Conservation (phyloP, 2,113 vertebrate genomes). For the Indri indri region DNA sequence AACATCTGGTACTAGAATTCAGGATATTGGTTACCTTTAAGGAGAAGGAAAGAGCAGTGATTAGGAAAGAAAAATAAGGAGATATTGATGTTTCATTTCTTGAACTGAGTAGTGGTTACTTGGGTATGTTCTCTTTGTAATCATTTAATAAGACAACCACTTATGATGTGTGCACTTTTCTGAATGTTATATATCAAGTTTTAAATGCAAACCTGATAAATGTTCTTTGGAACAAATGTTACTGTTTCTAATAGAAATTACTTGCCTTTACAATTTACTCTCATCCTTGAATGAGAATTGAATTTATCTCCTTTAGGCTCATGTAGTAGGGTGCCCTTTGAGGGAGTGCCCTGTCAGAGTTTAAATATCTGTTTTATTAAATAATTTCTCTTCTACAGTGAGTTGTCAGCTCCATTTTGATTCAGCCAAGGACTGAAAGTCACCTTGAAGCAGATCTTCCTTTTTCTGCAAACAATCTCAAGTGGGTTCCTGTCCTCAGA, state of each 20-base stretch:
- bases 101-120: background rate
- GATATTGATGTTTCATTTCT: background rate
- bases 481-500: background rate
- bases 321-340: background rate
- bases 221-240: background rate
- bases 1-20: background rate
- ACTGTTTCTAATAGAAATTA: background rate
- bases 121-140: background rate
- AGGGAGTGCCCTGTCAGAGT: background rate
- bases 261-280: background rate
- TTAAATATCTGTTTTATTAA: background rate
- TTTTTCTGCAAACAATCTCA: background rate
- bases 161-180: background rate
- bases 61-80: background rate
- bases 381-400: background rate
- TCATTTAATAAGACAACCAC: background rate
- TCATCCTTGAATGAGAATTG: background rate
- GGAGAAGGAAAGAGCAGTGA: background rate
- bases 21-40: background rate
- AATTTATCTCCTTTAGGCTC: background rate
- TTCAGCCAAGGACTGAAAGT: background rate
- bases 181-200: background rate
- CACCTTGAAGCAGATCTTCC: background rate
- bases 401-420: slow-evolving; percentile 11
- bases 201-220: background rate